Evolutionary conservation across 2,888 invertebrate species (phyloP).

Genomic region (Brenthis ino): DNA sequence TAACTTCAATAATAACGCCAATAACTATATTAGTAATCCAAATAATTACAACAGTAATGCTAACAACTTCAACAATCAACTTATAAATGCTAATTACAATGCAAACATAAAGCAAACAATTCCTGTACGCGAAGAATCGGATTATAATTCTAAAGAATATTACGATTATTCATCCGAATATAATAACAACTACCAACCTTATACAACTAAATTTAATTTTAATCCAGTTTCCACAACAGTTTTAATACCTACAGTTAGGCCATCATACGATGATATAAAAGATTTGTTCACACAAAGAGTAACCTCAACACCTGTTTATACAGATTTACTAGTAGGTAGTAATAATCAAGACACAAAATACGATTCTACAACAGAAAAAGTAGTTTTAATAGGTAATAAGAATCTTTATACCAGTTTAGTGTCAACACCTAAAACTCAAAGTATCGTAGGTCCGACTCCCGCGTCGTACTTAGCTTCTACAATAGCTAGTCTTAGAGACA

Average conservation of each 20-base stretch:
- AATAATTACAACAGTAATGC: constrained; percentile 35
- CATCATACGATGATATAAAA: constrained; percentile 56
- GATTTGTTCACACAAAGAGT: constrained; percentile 52
- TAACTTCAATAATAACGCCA: constrained; percentile 19
- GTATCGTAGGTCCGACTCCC: constrained; percentile 29
- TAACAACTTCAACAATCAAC: constrained; percentile 17
- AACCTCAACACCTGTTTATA: constrained; percentile 43
- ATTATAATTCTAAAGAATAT: constrained; percentile 62
- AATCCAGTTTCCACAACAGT: constrained; percentile 24
- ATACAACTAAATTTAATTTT: constrained; percentile 57
- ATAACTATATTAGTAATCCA: background rate
- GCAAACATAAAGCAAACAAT: constrained; percentile 31
- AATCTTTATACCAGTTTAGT: constrained; percentile 32
- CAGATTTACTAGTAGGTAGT: constrained; percentile 27
- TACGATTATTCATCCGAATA: constrained; percentile 56
- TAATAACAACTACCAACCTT: constrained; percentile 54
- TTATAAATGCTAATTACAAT: constrained; percentile 25
- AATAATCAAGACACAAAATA: constrained; percentile 32
- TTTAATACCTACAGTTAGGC: constrained; percentile 40
- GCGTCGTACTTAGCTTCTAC: constrained; percentile 61
- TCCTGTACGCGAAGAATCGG: constrained; percentile 47
- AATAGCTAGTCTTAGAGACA: constrained; percentile 61
- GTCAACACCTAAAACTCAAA: constrained; percentile 8
- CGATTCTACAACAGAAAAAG: constrained; percentile 37
- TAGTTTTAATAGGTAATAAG: constrained; percentile 38